Percentiles rank a stretch among this genome's conserved stretches.
These are phyloP conservation scores for Hyaena hyaena DNA, from an alignment of 2,113 vertebrate genomes.

Conservation along the genomic window DNA sequence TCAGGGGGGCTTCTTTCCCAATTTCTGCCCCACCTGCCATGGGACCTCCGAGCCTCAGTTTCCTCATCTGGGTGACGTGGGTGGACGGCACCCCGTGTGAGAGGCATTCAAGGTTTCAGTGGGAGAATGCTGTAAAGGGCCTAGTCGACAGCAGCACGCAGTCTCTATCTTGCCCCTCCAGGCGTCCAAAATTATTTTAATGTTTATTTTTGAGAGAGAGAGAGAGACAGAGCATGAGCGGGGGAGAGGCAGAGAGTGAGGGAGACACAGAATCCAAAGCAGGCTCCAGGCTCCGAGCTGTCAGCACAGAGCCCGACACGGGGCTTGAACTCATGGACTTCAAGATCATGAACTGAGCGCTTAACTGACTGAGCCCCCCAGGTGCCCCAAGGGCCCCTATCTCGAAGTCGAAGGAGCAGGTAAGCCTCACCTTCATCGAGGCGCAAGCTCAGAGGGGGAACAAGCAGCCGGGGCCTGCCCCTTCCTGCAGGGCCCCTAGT, in stretches of 20 bases:
- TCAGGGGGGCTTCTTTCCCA: neutral
- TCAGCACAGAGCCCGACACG: no score
- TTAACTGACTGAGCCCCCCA: no score
- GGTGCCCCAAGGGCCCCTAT: neutral
- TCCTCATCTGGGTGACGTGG: neutral
- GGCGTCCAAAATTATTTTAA: no score
- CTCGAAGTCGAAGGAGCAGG: neutral
- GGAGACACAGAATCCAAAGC: no score
- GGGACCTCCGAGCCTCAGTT: neutral
- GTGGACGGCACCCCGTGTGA: neutral
- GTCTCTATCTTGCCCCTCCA: fast-evolving
- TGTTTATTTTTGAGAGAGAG: no score
- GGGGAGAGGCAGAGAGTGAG: no score
- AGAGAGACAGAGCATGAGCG: no score
- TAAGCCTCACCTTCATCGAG: fast-evolving
- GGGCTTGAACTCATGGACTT: no score
- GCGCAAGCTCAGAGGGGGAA: neutral
- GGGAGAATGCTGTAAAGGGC: no score
- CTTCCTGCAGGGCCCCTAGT: neutral
- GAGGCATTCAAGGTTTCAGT: neutral
- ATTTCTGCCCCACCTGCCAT: fast-evolving
- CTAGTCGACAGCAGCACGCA: fast-evolving
- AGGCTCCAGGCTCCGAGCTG: no score
- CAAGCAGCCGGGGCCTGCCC: neutral
- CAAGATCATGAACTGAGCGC: no score